Base-by-base conservation (phyloP, 2,113 vertebrate species). In the human region DNA sequence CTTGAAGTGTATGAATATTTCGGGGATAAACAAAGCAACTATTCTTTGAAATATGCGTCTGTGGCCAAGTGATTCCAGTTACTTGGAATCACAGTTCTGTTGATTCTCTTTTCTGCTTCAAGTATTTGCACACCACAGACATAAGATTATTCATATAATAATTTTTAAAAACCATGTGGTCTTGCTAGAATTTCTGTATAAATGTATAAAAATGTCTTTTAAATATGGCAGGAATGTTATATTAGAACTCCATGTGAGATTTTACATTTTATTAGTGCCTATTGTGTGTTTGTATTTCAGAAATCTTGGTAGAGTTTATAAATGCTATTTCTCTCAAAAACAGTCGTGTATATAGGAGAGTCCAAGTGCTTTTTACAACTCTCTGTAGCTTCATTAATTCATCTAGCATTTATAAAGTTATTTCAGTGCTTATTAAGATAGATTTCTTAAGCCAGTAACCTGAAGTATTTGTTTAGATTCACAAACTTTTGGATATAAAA, bases 391-490 rank as follows among this genome's bases (percentile, higher is more conserved):
- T 95, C 96, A 70, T 85, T 82, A 85, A 80, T 61, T 84, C 72
- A 68, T 57, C 59, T 59, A 52, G 27, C 61, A 81, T 79, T 86
- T 82, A 82, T 86, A 70, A 93, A 88, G 83, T 76, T 72, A 72
- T 72, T 92, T 76, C 66, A 32, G 48, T 94, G 86, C 94, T 96
- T 94, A 85, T 72, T 90, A 92, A 73, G 57, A 59, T 50, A 81
- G 80, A 52, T 45, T 93, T 94, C 57, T 78, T 84, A 90, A 93
- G 84, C 94, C 76, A 92, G 78, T 95, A 96, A 35, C 38, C 66
- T 90, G 50, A 70, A 81, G 20, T 94, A 61, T 94, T 93, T 76
- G 25, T 80, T 84, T 75, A 89, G 86, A 90, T 48, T 80, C 79
- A 57, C 64, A 68, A 25, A 72, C 43, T 48, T 96, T 87, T 52